Percentiles rank a stretch among this genome's conserved stretches.
These are phyloP conservation scores for Stenichneumon culpator DNA, from an alignment of 2,888 invertebrate species.

Conservation along the genomic window DNA sequence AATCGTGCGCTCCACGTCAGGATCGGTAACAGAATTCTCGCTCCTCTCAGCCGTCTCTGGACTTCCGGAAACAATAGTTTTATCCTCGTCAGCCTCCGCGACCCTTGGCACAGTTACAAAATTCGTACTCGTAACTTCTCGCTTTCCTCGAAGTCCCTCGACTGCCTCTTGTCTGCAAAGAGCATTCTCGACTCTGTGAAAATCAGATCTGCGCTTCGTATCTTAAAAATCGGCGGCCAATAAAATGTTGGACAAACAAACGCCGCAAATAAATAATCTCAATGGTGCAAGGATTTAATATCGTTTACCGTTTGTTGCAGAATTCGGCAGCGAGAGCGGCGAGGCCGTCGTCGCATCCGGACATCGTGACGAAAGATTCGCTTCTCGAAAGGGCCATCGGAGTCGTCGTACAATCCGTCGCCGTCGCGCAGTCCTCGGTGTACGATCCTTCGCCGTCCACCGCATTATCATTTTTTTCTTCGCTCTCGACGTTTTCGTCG, in stretches of 20 bases:
- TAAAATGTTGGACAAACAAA: conserved; percentile 57
- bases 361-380: conserved; percentile 90
- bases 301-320: conserved; percentile 38
- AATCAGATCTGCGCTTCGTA: conserved; percentile 47
- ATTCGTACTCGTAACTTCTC: conserved; percentile 26
- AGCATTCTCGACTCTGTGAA: conserved; percentile 55
- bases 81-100: conserved; percentile 19
- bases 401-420: conserved; percentile 89
- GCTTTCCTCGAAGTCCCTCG: conserved; percentile 27
- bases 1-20: conserved; percentile 60
- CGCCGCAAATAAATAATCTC: conserved; percentile 60
- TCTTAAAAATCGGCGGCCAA: background rate
- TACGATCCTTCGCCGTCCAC: conserved; percentile 85
- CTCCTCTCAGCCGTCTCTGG: conserved; percentile 38
- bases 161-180: conserved; percentile 63
- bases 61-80: conserved; percentile 19
- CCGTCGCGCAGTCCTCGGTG: conserved; percentile 89
- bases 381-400: conserved; percentile 87
- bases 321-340: conserved; percentile 60
- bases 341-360: conserved; percentile 87
- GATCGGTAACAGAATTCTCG: conserved; percentile 44
- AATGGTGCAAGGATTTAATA: conserved; percentile 1
- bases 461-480: conserved; percentile 33
- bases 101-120: background rate
- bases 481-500: conserved; percentile 25